Evolutionary conservation across 2,888 invertebrate genomes (phyloP), one percentile per base, ranked within the genome.

Genomic region (Euzophera pinguis): DNA sequence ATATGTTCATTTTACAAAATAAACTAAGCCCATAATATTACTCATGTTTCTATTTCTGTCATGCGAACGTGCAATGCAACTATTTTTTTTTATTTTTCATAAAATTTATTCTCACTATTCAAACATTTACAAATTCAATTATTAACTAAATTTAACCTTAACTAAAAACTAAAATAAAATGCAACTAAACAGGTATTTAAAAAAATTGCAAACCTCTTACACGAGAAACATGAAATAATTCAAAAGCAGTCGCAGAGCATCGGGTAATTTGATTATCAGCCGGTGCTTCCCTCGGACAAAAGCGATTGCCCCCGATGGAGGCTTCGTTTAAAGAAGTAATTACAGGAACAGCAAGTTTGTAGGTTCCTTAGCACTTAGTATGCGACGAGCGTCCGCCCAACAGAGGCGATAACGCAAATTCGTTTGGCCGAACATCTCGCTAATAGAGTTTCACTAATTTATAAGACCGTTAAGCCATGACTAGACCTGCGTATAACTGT

Each of bases 361-460:
- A 67, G 73, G 75, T 73, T 76, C 73, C 73, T 32, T 69, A 69
- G 69, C 65, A 74, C 78, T 89, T 86, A 86, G 82, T 88, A 90
- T 90, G 85, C 90, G 75, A 68, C 72, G 64, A 78, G 76, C 81
- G 84, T 75, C 69, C 67, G 69, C 73, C 73, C 75, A 75, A 81
- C 70, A 71, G 75, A 83, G 84, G 87, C 86, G 90, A 90, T 90
- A 89, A 89, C 87, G 84, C 86, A 88, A 90, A 89, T 89, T 89
- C 88, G 87, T 85, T 88, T 88, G 81, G 78, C 74, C 81, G 84
- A 88, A 84, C 87, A 87, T 89, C 87, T 80, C 81, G 86, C 84
- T 90, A 90, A 89, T 90, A 90, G 89, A 89, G 89, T 89, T 90
- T 87, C 84, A 84, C 87, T 90, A 88, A 90, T 90, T 90, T 90